These are phyloP conservation scores for Drosophila infuscata DNA, from an alignment of 2,888 invertebrate species.

Conservation along the genomic window DNA sequence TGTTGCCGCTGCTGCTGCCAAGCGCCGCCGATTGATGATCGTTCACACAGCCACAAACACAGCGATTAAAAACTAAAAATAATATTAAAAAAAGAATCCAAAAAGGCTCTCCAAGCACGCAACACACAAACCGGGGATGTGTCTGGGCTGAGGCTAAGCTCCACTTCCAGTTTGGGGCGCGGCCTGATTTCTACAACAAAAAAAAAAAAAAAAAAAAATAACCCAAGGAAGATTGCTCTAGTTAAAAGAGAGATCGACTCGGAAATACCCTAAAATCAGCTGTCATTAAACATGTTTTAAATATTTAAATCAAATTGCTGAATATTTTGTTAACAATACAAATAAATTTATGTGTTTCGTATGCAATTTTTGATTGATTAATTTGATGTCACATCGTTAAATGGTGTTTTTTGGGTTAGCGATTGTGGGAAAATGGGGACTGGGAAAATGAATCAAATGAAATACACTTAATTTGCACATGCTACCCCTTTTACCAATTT, in stretches of 20 bases:
- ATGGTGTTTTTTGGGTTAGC: neutral
- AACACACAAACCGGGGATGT: conserved; percentile 43
- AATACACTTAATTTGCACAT: neutral
- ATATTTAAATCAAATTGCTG: neutral
- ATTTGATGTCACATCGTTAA: neutral
- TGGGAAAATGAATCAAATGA: neutral
- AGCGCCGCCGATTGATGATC: conserved; percentile 65
- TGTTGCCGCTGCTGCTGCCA: conserved; percentile 23
- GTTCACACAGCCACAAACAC: conserved; percentile 45
- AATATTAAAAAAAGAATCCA: conserved; percentile 27
- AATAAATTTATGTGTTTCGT: neutral
- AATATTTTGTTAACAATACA: neutral
- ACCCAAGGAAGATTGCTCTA: neutral
- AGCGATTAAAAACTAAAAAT: conserved; percentile 2
- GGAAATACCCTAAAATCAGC: neutral
- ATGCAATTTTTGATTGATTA: neutral
- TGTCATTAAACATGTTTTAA: neutral
- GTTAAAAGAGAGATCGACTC: neutral
- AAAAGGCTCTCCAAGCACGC: conserved; percentile 42
- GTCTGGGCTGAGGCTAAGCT: conserved; percentile 40
- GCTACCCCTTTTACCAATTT: neutral
- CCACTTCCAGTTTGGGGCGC: conserved; percentile 44
- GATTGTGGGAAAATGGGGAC: neutral
- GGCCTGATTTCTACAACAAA: conserved; percentile 36
- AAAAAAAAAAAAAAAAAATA: neutral